phyloP scores from a whole-genome alignment of 1,140 invertebrate species.

The Papilio machaon region DNA sequence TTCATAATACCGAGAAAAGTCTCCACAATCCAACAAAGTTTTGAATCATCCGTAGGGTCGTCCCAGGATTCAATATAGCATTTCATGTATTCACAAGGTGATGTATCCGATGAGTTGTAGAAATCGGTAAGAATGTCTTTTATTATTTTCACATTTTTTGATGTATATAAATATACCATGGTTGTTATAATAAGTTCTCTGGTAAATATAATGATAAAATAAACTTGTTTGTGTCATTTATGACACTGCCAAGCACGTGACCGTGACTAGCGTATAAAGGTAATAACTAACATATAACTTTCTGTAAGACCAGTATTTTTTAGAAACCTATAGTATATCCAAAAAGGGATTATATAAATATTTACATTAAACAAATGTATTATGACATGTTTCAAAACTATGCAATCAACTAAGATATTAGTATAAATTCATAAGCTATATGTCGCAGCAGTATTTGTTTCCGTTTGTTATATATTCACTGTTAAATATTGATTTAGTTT shows the following conservation, averaged over 20 bases:
- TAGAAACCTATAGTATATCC: background rate
- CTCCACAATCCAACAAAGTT: slow-evolving; percentile 71
- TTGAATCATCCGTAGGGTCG: slow-evolving; percentile 59
- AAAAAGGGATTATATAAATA: background rate
- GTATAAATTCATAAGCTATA: too few species aligned
- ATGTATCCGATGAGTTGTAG: slow-evolving; percentile 49
- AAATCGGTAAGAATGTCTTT: slow-evolving; percentile 66
- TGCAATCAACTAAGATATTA: too few species aligned
- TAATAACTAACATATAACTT: background rate
- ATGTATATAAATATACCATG: slow-evolving; percentile 75
- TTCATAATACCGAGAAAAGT: slow-evolving; percentile 67
- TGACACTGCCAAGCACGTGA: background rate
- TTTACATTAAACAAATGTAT: background rate
- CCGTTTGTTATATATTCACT: background rate
- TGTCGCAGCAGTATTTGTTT: background rate
- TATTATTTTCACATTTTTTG: slow-evolving; percentile 67
- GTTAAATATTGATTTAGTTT: background rate
- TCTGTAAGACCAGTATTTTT: slow-evolving; percentile 7
- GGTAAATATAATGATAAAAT: background rate
- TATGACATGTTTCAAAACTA: too few species aligned
- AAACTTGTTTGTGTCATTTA: background rate
- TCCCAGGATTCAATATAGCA: slow-evolving; percentile 66
- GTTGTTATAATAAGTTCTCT: slow-evolving; percentile 27
- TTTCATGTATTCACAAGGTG: slow-evolving; percentile 72
- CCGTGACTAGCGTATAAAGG: background rate